Evolutionary conservation across 2,888 invertebrate species (phyloP).

Genomic region (Caenorhabditis afra): DNA sequence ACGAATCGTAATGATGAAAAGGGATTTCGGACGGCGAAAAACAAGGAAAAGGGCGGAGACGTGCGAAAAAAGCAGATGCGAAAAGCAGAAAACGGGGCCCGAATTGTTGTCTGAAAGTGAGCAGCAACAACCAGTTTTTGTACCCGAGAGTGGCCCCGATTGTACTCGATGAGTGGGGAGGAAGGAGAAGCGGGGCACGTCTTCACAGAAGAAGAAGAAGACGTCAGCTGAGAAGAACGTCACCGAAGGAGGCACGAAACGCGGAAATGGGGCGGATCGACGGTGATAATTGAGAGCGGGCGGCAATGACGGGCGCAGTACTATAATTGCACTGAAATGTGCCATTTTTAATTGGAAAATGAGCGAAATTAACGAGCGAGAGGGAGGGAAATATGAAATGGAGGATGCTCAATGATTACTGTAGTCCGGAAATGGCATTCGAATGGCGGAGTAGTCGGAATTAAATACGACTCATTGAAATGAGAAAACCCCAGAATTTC

Average conservation of each 20-base stretch:
- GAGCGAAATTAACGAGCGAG: neutral
- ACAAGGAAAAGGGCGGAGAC: neutral
- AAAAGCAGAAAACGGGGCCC: too few species aligned
- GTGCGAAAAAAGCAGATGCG: too few species aligned
- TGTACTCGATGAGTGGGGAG: neutral
- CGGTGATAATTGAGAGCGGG: conserved; percentile 5
- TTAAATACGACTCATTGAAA: too few species aligned
- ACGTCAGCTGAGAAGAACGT: conserved; percentile 19
- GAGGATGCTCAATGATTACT: conserved; percentile 14
- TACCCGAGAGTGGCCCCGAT: neutral
- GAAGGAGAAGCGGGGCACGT: neutral
- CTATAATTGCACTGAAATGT: conserved; percentile 7
- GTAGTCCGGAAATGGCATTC: neutral
- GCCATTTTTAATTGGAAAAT: conserved; percentile 1
- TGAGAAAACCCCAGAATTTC: too few species aligned
- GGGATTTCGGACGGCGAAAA: neutral
- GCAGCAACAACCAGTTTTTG: neutral
- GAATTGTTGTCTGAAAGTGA: neutral
- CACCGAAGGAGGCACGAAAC: conserved; percentile 12
- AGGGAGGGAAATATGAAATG: neutral
- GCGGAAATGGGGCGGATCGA: neutral
- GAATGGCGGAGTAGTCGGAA: too few species aligned
- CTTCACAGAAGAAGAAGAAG: neutral
- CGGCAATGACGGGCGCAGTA: neutral
- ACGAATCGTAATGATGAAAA: too few species aligned